Evolutionary conservation across 2,113 vertebrate genomes (phyloP).

Genomic region (Guaruba guarouba): DNA sequence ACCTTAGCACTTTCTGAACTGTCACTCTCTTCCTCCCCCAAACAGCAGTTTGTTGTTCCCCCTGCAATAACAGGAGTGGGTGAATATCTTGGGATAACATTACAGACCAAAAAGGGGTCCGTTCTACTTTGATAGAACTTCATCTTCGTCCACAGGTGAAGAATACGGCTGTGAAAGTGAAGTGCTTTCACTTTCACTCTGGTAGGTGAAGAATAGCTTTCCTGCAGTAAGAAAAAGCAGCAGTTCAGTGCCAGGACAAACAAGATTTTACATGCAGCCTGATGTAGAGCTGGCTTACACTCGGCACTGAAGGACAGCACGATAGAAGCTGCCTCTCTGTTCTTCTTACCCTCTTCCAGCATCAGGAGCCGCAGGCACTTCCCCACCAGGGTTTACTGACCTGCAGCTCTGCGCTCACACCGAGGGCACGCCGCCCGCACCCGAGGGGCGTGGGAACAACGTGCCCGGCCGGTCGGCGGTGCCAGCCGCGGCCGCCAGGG

Average conservation of each 20-base stretch:
- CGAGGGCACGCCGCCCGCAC: rapidly evolving
- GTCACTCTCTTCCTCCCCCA: neutral
- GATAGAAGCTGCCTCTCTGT: neutral
- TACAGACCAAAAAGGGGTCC: neutral
- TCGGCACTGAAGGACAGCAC: neutral
- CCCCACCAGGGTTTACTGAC: neutral
- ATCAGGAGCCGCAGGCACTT: neutral
- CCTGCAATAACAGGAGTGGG: neutral
- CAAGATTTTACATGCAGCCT: neutral
- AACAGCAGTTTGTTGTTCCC: neutral
- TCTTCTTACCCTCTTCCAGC: neutral
- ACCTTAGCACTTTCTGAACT: neutral
- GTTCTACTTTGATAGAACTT: neutral
- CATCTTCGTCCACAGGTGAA: neutral
- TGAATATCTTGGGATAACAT: neutral
- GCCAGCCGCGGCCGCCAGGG: neutral
- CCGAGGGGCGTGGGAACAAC: neutral
- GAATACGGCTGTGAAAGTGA: neutral
- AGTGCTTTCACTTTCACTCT: neutral
- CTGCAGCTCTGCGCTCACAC: neutral
- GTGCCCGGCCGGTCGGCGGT: neutral
- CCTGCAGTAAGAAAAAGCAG: neutral
- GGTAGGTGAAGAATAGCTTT: neutral
- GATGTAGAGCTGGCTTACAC: neutral
- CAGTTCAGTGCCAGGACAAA: neutral